Evolutionary conservation across 2,797 vertebrate species (phyloP), one percentile per base, ranked within the genome.

Genomic region (Benthosema pterotum): DNA sequence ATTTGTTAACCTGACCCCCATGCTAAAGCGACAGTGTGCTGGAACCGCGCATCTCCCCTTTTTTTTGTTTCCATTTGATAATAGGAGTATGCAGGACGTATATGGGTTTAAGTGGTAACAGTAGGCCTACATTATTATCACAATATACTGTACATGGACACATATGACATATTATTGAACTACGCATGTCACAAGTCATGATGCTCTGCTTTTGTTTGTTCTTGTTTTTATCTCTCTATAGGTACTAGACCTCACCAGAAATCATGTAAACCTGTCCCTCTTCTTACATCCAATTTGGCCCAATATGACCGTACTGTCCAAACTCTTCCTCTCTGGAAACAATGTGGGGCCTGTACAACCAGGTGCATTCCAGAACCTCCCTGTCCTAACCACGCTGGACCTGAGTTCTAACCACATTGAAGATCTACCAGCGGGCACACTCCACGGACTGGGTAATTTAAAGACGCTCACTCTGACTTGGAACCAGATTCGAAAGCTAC

Each of bases 171-270:
- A 38, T 38, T 9, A 38, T 38, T 38, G 32, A 38, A 38, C 7
- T 8, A 38, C 2, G 7, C 32, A 38, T 11, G 8, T 38, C 32
- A 32, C 32, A 32, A 38, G 8, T 9, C 32, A 7, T 38, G 32
- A 8, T 38, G 32, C 32, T 38, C 32, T 38, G 32, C 32, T 38
- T 9, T 38, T 38, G 32, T 38, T 38, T 38, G 5, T 38, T 45
- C 5, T 16, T 22, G 5, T 42, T 28, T 7, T n/a, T n/a, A n/a
- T n/a, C 67, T 38, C 18, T 43, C 45, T 61, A 15, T 19, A 85
- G 83, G 43, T 87, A 32, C 77, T 92, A 50, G 90, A 92, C 57
- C 71, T 92, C 47, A 87, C 83, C 8, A 71, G 60, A 15, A 92
- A 92, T 55, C 42, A 56, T 16, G 62, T 91, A 22, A 64, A 70